phyloP scores from a whole-genome alignment of 2,797 vertebrate species.

The Periparus ater region DNA sequence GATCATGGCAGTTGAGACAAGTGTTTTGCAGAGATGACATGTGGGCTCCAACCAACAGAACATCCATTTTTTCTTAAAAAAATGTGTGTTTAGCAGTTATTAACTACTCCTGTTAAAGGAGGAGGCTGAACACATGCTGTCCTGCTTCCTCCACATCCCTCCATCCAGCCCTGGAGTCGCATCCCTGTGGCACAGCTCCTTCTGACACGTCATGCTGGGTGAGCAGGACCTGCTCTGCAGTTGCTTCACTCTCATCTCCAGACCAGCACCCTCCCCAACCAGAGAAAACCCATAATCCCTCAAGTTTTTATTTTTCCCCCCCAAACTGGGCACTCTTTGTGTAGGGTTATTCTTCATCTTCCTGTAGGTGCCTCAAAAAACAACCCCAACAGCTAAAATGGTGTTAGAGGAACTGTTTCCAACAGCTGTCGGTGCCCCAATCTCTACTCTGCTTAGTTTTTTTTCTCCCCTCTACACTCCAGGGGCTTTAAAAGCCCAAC shows the following conservation, averaged over 20 bases:
- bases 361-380: background rate
- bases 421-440: background rate
- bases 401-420: background rate
- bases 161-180: background rate
- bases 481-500: background rate
- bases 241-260: background rate
- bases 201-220: fast-evolving
- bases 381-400: background rate
- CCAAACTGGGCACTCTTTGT: background rate
- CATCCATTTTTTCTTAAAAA: background rate
- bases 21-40: conserved; percentile 13
- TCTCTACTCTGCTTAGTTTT: background rate
- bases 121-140: background rate
- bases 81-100: background rate
- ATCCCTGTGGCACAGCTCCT: background rate
- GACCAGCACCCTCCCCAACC: background rate
- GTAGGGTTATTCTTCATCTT: background rate
- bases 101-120: background rate
- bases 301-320: background rate
- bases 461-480: background rate
- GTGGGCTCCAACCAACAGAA: conserved; percentile 13
- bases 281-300: background rate
- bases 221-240: background rate
- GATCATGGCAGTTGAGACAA: background rate
- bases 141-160: background rate